A percentile compares a stretch with the other conserved stretches of the same genome.
These are phyloP conservation scores for Magallana nippona DNA, from an alignment of 2,888 invertebrate genomes.

Conservation along the genomic window DNA sequence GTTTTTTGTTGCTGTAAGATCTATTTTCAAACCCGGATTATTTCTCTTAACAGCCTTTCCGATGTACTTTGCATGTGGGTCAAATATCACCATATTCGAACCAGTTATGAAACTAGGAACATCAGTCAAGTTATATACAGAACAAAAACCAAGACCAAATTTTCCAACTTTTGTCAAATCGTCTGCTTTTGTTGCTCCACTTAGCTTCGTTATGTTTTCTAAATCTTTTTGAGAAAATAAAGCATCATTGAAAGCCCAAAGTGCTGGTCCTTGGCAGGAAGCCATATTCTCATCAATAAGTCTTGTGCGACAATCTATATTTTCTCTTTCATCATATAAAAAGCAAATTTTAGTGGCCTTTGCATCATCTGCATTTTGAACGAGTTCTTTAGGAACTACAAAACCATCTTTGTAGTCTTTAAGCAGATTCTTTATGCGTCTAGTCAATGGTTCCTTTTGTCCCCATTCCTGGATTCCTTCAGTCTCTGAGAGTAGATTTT, in stretches of 20 bases:
- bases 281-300: conserved; percentile 72
- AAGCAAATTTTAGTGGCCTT: conserved; percentile 65
- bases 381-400: conserved; percentile 71
- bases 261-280: conserved; percentile 76
- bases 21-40: conserved; percentile 66
- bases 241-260: conserved; percentile 77
- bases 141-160: conserved; percentile 77
- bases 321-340: conserved; percentile 73
- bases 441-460: conserved; percentile 71
- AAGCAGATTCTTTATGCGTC: conserved; percentile 64
- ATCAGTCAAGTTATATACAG: conserved; percentile 77
- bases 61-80: conserved; percentile 74
- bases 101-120: conserved; percentile 76
- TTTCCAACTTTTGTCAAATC: conserved; percentile 74
- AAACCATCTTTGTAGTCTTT: conserved; percentile 73
- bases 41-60: conserved; percentile 58
- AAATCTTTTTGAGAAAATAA: conserved; percentile 75
- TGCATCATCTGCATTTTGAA: conserved; percentile 77
- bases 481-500: conserved; percentile 62
- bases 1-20: conserved; percentile 57
- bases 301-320: conserved; percentile 60
- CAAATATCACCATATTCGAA: conserved; percentile 74
- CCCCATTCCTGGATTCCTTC: conserved; percentile 65
- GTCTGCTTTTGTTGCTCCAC: conserved; percentile 73
- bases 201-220: conserved; percentile 73